Conservation (phyloP, 2,113 vertebrate species). For the Alligator sinensis region DNA sequence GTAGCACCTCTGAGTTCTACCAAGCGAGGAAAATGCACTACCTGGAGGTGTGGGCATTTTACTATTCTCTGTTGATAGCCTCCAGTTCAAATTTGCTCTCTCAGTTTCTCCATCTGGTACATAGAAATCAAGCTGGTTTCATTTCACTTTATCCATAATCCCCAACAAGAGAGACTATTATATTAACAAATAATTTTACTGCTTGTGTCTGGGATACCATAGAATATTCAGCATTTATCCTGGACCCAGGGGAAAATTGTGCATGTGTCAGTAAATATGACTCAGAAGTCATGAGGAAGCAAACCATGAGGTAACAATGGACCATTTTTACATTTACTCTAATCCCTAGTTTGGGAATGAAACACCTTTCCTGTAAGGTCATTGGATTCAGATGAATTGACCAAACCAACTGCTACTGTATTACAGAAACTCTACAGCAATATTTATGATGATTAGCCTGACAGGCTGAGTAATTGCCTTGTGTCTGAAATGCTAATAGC, state of each 20-base stretch:
- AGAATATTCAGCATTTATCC: not conserved
- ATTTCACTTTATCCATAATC: not conserved
- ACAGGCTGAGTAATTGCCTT: slow-evolving; percentile 49
- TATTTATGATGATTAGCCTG: slow-evolving; percentile 59
- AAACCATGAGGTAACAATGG: not conserved
- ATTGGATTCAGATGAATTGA: slow-evolving; percentile 41
- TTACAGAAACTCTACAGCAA: slow-evolving; percentile 42
- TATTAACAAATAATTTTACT: not conserved
- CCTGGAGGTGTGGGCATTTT: not conserved
- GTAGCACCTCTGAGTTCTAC: not conserved
- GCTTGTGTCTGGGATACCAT: not conserved
- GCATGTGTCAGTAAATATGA: not conserved
- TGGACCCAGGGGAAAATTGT: not conserved
- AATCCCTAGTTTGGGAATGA: slow-evolving; percentile 5
- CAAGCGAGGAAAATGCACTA: not conserved
- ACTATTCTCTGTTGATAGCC: not conserved
- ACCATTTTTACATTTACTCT: not conserved
- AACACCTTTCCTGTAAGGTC: slow-evolving; percentile 39
- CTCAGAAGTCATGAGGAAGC: slow-evolving; percentile 31
- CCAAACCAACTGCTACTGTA: slow-evolving; percentile 32
- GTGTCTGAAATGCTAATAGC: slow-evolving; percentile 58
- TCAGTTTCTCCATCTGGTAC: not conserved
- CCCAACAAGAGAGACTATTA: not conserved
- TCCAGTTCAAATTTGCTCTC: not conserved
- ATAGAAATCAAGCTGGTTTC: not conserved